Evolutionary conservation across 1,140 invertebrate species (phyloP).

Genomic region (Brachionus manjavacas): DNA sequence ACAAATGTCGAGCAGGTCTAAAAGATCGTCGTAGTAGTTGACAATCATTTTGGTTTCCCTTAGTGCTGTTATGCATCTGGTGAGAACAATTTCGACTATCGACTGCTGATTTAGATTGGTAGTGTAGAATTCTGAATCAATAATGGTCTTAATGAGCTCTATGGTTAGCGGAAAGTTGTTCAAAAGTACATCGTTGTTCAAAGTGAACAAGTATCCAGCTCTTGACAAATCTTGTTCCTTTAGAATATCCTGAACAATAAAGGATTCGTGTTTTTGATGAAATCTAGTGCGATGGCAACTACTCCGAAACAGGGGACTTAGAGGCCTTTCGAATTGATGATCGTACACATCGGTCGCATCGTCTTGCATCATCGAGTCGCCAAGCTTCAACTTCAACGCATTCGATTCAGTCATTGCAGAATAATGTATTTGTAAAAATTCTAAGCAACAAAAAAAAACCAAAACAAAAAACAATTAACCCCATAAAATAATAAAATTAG

Average conservation of each 20-base stretch:
- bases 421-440: neutral
- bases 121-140: conserved; percentile 72
- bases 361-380: neutral
- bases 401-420: neutral
- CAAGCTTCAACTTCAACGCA: neutral
- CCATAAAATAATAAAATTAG: conserved; percentile 1
- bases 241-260: conserved; percentile 63
- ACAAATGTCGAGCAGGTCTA: conserved; percentile 76
- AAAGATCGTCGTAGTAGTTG: conserved; percentile 73
- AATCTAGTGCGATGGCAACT: neutral
- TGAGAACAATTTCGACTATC: conserved; percentile 85
- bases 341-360: neutral
- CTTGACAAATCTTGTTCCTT: conserved; percentile 77
- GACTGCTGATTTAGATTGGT: conserved; percentile 83
- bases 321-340: neutral
- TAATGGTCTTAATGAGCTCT: conserved; percentile 70
- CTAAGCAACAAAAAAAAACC: neutral
- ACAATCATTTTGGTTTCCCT: conserved; percentile 81
- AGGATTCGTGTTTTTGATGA: neutral
- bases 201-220: conserved; percentile 81
- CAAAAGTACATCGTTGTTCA: conserved; percentile 76
- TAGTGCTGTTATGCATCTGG: conserved; percentile 73
- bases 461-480: neutral
- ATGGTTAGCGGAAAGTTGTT: conserved; percentile 77
- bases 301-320: neutral